Conservation (phyloP, 2,797 vertebrate genomes). For the Agapornis canus region DNA sequence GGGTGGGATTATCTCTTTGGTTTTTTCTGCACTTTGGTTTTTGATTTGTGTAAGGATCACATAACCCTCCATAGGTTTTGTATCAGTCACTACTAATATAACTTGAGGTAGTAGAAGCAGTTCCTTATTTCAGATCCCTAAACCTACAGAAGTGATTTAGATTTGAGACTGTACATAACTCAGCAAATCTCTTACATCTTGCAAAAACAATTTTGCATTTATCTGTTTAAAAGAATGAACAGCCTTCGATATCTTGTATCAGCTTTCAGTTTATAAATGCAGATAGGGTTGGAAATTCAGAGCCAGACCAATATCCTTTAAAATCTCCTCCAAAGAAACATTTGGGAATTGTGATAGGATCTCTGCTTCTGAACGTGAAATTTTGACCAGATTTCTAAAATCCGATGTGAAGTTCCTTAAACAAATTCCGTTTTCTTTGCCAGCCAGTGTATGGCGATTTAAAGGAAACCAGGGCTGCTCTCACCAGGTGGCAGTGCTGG, state of each 20-base stretch:
- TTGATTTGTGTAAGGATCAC: rapidly evolving
- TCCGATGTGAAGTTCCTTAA: background rate
- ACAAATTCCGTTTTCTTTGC: background rate
- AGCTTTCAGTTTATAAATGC: background rate
- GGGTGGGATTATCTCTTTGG: rapidly evolving
- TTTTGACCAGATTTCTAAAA: background rate
- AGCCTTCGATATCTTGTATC: background rate
- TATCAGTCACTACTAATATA: rapidly evolving
- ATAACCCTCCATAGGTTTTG: rapidly evolving
- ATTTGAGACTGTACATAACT: background rate
- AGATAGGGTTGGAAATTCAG: background rate
- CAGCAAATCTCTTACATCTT: background rate
- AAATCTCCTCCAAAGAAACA: background rate
- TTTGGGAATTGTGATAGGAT: rapidly evolving
- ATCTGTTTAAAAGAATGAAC: background rate
- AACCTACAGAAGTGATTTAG: background rate
- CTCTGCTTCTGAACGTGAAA: background rate
- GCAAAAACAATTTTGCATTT: background rate
- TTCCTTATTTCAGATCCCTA: background rate
- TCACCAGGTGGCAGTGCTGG: conserved; percentile 44
- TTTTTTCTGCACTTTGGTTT: rapidly evolving
- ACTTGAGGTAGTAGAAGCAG: background rate
- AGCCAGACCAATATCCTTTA: background rate
- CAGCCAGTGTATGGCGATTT: rapidly evolving
- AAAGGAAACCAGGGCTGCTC: background rate